Evolutionary conservation across 2,797 vertebrate genomes (phyloP), one percentile per base, ranked within the genome.

Genomic region (Clarias pachynema): DNA sequence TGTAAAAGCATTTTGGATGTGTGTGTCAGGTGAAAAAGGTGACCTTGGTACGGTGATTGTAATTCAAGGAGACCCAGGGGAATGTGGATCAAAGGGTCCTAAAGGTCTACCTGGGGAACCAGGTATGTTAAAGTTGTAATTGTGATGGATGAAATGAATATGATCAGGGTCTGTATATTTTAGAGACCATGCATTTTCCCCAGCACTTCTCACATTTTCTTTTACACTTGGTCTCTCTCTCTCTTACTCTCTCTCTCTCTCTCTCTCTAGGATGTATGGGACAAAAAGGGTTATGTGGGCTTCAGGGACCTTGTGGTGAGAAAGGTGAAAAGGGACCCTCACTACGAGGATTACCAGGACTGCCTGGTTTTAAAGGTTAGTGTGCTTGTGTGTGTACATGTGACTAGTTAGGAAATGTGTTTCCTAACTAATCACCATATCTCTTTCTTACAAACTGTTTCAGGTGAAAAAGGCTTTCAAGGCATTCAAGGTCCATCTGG

Each of bases 381-480:
- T 65, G 37, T 73, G 16, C 72, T 59, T 56, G 78, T 56, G 26
- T 68, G 31, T 29, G 37, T 31, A 57, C 29, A 4, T 78, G 56
- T 59, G 26, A 56, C 66, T 80, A 20, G 12, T 53, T 53, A 14
- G 49, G 10, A 34, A 37, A n/a, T 34, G 24, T 74, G 4, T 49
- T 16, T 62, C 60, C 24, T 82, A 81, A 69, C 12, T 44, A 72
- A 72, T 20, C 44, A 79, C 56, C 60, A 65, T 20, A n/a, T 18
- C 26, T 57, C 24, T 86, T 29, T 62, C 14, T 79, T 8, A 68
- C 12, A 68, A 18, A 49, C 49, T 86, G 20, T 86, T 79, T 60
- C 82, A 96, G 95, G 95, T 88, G 44, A 82, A 6, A 94, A 93
- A 29, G 95, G 95, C 5, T 16, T 60, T 26, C 82, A 85, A 40